Conservation (phyloP, 2,113 vertebrate genomes). For the Nanorana parkeri region DNA sequence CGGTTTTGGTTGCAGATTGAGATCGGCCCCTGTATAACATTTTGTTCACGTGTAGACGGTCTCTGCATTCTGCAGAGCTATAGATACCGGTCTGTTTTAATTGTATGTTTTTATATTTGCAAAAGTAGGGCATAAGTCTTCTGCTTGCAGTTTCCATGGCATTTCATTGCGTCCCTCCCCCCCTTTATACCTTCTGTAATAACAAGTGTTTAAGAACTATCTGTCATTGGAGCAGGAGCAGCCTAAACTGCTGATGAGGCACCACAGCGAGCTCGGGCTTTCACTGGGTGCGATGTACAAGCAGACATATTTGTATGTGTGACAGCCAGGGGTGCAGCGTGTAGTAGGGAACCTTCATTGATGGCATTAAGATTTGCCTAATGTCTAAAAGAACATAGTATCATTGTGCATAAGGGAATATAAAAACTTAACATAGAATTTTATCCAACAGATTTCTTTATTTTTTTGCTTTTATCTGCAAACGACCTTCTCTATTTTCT, state of each 20-base stretch:
- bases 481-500: no score
- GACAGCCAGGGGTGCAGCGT: not conserved
- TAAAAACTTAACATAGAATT: no score
- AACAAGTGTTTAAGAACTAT: not conserved
- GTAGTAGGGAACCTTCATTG: not conserved
- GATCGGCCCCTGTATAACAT: no score
- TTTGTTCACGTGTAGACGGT: no score
- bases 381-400: no score
- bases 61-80: not conserved
- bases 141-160: constrained; percentile 44
- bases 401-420: no score
- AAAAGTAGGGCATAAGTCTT: constrained; percentile 41
- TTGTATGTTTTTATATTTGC: constrained; percentile 44
- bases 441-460: no score
- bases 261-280: not conserved
- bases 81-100: constrained; percentile 7
- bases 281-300: not conserved
- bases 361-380: no score
- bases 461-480: no score
- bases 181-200: constrained; percentile 7
- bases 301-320: constrained; percentile 5
- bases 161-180: not conserved
- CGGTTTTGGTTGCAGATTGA: no score
- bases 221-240: not conserved
- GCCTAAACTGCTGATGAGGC: constrained; percentile 2